These are phyloP conservation scores for Anarsia innoxiella DNA, from an alignment of 2,888 invertebrate species.

Conservation along the genomic window DNA sequence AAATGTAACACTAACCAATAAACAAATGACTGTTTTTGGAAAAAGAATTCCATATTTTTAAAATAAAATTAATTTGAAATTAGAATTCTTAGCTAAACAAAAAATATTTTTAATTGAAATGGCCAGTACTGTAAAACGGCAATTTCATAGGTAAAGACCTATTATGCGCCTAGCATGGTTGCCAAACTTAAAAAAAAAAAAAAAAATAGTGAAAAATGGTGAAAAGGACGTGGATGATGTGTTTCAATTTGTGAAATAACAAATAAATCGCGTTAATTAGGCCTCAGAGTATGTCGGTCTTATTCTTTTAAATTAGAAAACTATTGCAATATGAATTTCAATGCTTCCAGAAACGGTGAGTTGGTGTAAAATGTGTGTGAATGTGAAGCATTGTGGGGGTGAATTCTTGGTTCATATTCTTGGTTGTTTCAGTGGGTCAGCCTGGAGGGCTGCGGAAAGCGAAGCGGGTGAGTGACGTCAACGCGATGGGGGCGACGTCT, in stretches of 20 bases:
- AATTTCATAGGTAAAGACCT: no score
- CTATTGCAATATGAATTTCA: constrained; percentile 55
- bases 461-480: constrained; percentile 81
- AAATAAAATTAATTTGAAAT: no score
- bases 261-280: constrained; percentile 33
- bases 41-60: no score
- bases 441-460: constrained; percentile 69
- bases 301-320: constrained; percentile 25
- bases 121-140: no score
- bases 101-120: no score
- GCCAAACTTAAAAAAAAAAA: no score
- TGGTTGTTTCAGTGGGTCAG: constrained; percentile 48
- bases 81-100: no score
- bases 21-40: no score
- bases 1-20: no score
- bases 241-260: constrained; percentile 43
- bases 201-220: constrained; percentile 18
- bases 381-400: constrained; percentile 4
- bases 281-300: constrained; percentile 41
- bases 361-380: constrained; percentile 7
- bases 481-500: constrained; percentile 77
- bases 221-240: constrained; percentile 55
- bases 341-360: constrained; percentile 68
- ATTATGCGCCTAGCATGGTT: no score
- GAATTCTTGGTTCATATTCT: no score